Evolutionary conservation across 2,888 invertebrate species (phyloP), one percentile per base, ranked within the genome.

Genomic region (Parascotia fuliginaria): DNA sequence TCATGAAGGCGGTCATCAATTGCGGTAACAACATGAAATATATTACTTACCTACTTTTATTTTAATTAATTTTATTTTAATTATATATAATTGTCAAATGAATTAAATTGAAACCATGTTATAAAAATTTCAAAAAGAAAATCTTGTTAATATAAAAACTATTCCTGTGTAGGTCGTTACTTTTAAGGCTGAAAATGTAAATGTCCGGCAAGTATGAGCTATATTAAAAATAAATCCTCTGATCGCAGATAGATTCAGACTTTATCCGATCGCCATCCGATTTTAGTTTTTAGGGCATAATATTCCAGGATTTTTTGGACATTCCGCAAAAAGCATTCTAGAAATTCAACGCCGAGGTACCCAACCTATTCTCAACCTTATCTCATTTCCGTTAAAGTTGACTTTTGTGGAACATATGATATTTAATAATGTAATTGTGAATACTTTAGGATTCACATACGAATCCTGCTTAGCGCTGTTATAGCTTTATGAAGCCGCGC

Each of bases 221-320:
- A 47, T 56, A 57, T 64, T 57, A 40, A 59, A n/a, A 60, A 62
- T 57, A 59, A 54, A 56, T 55, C 64, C 52, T 42, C 37, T 57
- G 67, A 64, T 68, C 55, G 50, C 45, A 61, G 49, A 63, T 65
- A 48, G 53, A 49, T 54, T 45, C 33, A 38, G 53, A 54, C 59
- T 68, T 70, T 55, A 53, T 52, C 53, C 54, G 51, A 43, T 45
- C 41, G 22, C 42, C 33, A 36, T 38, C 44, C 50, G 39, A 44
- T 50, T 57, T 50, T 48, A 42, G 50, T 54, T 49, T 50, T 51
- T 31, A 33, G 36, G 49, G 42, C 41, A 47, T 52, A 59, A 65
- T n/a, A 67, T 59, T 42, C 56, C 47, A 47, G 47, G 48, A 51
- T 54, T 53, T 62, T 64, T 59, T 41, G 33, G 27, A 38, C 9